A percentile compares a stretch with the other conserved stretches of the same genome.
These are phyloP conservation scores for Scaptomyza reducta DNA, from an alignment of 2,888 invertebrate species.

Conservation along the genomic window DNA sequence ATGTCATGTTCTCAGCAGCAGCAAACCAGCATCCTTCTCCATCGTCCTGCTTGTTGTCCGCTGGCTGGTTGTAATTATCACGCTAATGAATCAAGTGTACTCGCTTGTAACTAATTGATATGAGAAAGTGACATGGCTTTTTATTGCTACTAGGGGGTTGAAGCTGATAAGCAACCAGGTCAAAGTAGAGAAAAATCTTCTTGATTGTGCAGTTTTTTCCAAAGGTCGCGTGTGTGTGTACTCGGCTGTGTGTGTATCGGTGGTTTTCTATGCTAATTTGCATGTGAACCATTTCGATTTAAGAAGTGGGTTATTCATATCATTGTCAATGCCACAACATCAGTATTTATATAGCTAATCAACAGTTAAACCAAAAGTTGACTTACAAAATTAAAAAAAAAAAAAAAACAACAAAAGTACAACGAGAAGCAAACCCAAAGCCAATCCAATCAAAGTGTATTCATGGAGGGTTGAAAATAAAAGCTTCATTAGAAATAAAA, in stretches of 20 bases:
- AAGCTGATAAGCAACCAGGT: constrained; percentile 26
- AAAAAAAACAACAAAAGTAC: constrained; percentile 14
- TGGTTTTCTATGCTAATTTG: constrained; percentile 50
- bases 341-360: constrained; percentile 60
- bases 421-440: constrained; percentile 36
- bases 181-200: constrained; percentile 13
- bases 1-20: constrained; percentile 57
- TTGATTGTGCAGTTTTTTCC: constrained; percentile 21
- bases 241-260: constrained; percentile 8
- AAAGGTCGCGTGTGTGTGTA: constrained; percentile 39
- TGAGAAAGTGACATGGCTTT: constrained; percentile 72
- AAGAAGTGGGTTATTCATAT: neutral
- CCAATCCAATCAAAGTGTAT: constrained; percentile 57
- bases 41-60: constrained; percentile 22
- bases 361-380: constrained; percentile 41
- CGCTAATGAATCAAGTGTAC: constrained; percentile 79
- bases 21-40: constrained; percentile 18
- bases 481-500: constrained; percentile 64
- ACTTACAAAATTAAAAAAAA: constrained; percentile 6
- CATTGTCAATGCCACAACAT: constrained; percentile 12
- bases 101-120: constrained; percentile 79
- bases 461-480: constrained; percentile 35
- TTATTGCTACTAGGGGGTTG: constrained; percentile 53
- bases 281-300: constrained; percentile 49
- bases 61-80: constrained; percentile 71